These are phyloP conservation scores for Brachypteracias leptosomus DNA, from an alignment of 2,113 vertebrate genomes.

Conservation along the genomic window DNA sequence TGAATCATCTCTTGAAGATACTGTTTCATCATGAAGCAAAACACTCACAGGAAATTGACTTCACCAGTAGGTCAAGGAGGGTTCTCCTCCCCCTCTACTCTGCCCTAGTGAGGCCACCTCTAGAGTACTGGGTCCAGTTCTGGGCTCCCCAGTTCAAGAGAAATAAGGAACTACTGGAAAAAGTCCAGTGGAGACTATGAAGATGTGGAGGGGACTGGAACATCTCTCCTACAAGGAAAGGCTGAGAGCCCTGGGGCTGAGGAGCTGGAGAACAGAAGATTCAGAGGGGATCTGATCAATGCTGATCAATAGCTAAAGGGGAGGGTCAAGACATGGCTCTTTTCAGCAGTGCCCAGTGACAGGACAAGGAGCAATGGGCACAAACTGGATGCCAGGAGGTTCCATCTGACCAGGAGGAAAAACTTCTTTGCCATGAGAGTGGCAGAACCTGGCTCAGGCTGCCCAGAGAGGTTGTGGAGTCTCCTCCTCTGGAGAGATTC, in stretches of 20 bases:
- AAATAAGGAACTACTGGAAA: no score
- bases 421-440: not conserved
- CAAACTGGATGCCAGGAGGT: not conserved
- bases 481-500: not conserved
- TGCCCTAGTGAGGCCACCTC: not conserved
- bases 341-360: not conserved
- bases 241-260: not conserved
- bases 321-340: no score
- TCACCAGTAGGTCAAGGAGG: no score
- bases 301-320: not conserved
- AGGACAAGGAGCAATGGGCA: not conserved
- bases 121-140: no score
- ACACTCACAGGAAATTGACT: not conserved
- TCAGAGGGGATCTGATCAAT: not conserved
- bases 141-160: no score
- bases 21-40: fast-evolving
- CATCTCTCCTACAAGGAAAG: not conserved
- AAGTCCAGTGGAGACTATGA: not conserved
- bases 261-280: not conserved
- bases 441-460: not conserved
- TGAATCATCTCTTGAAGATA: not conserved
- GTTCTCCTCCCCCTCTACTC: not conserved
- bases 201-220: not conserved
- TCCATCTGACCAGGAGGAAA: not conserved
- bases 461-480: not conserved